Evolutionary conservation across 2,113 vertebrate genomes (phyloP), one percentile per base, ranked within the genome.

Genomic region (Ia io): DNA sequence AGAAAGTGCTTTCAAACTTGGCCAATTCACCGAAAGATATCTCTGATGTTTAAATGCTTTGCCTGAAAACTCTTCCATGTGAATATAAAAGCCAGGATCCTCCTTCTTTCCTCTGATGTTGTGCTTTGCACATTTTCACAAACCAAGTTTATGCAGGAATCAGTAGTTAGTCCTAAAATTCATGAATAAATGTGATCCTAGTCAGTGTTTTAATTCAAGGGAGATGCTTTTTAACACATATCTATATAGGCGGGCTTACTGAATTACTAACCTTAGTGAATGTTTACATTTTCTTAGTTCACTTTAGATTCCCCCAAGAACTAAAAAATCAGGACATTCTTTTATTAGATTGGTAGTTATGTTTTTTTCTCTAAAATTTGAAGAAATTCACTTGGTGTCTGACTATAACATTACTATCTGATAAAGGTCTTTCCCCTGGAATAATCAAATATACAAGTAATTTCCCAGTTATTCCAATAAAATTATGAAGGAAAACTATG

Each of bases 291-390:
- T 28, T 94, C 70, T 78, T 37, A 44, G 18, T n/a, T 63, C 42
- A 78, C 37, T 76, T 83, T 59, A 35, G 47, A 92, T 71, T 97
- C 42, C 51, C 51, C 59, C 42, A 47, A 70, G 28, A 94, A 79
- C 91, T 42, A 73, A 89, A 88, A 80, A 79, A 17, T 16, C 17
- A 76, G 51, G 42, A 6, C 1, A 10, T 35, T 88, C 40, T 65
- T 83, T 37, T 25, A 56, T 61, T 87, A 79, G 25, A 6, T 40
- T 63, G 6, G 22, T 51, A 56, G 12, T 88, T 83, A 93, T 77
- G 79, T 83, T 35, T n/a, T 42, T 78, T 88, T 79, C 56, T 90
- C 9, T 84, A 88, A 70, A 94, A 76, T 92, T 13, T 95, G 67
- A 96, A 95, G 73, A 96, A 83, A 73, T 86, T 47, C n/a, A 51